Percentiles rank a stretch among this genome's conserved stretches.
These are phyloP conservation scores for Tyria jacobaeae DNA, from an alignment of 2,888 invertebrate species.

Conservation along the genomic window DNA sequence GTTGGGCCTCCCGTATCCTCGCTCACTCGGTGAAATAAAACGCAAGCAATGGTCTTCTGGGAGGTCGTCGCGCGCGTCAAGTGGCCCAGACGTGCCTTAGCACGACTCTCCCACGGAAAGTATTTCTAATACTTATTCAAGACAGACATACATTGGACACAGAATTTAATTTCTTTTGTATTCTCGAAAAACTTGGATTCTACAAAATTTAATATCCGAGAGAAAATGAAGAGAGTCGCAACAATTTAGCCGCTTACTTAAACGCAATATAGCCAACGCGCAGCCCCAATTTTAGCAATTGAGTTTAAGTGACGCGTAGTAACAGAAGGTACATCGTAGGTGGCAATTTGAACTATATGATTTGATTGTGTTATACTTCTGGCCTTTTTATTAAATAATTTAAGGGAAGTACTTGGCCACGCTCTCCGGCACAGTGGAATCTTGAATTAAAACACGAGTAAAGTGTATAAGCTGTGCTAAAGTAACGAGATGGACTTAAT, in stretches of 20 bases:
- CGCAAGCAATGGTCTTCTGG: no score
- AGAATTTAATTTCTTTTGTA: not conserved
- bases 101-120: no score
- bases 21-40: no score
- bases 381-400: not conserved
- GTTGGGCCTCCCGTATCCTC: no score
- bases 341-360: slow-evolving; percentile 15
- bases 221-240: not conserved
- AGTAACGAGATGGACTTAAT: no score
- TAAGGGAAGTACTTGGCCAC: not conserved
- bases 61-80: no score
- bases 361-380: slow-evolving; percentile 6
- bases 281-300: slow-evolving; percentile 31
- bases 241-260: slow-evolving; percentile 18
- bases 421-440: not conserved
- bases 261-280: slow-evolving; percentile 7
- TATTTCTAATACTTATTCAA: no score
- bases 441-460: not conserved
- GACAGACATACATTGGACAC: no score
- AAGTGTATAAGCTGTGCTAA: no score
- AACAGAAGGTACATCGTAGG: slow-evolving; percentile 10
- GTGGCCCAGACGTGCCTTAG: no score
- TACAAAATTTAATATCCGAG: slow-evolving; percentile 7
- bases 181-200: not conserved
- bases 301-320: slow-evolving; percentile 17